These are phyloP conservation scores for Sorex maritimensis DNA, from an alignment of 2,797 vertebrate genomes.

Conservation along the genomic window DNA sequence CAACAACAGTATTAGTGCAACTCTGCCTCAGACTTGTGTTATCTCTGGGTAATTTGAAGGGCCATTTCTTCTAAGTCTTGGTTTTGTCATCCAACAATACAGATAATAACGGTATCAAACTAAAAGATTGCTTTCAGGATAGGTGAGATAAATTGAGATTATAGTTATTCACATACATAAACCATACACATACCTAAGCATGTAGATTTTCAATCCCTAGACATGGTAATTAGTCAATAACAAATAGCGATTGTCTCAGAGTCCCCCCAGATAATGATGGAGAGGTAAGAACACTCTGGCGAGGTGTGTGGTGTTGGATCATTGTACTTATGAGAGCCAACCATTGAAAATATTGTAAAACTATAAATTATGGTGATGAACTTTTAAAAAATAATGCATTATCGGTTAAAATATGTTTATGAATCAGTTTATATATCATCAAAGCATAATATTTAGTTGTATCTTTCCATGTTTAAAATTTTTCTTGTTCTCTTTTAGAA, in stretches of 20 bases:
- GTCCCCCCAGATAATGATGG: no score
- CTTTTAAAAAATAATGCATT: neutral
- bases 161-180: no score
- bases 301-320: no score
- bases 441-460: neutral
- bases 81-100: slow-evolving; percentile 22
- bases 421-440: slow-evolving; percentile 35
- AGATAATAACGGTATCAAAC: neutral
- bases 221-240: neutral
- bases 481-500: no score
- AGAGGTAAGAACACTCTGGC: neutral
- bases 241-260: no score
- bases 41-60: slow-evolving; percentile 4
- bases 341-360: no score
- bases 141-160: neutral
- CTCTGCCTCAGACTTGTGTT: neutral
- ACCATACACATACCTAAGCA: neutral
- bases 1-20: neutral
- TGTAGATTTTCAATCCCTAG: neutral
- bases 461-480: no score
- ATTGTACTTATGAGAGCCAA: no score
- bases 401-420: neutral
- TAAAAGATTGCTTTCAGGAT: neutral
- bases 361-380: no score
- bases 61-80: slow-evolving; percentile 21